These are phyloP conservation scores for Manis pentadactyla DNA, from an alignment of 2,797 vertebrate species.

Conservation along the genomic window DNA sequence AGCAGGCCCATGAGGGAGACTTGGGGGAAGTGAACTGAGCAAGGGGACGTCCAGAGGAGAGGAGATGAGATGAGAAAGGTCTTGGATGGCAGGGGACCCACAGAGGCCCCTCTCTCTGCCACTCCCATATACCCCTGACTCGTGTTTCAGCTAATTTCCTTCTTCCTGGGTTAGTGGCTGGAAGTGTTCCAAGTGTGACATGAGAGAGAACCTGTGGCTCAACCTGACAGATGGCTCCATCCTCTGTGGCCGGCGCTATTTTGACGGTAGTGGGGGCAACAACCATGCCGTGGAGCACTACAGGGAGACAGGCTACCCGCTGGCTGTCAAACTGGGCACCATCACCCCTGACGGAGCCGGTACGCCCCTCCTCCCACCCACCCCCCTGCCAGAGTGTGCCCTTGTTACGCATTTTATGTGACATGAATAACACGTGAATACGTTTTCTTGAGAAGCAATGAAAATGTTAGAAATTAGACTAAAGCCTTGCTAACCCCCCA, in stretches of 20 bases:
- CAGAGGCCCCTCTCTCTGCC: neutral
- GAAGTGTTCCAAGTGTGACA: slow-evolving; percentile 97
- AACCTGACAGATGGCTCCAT: slow-evolving; percentile 98
- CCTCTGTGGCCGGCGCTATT: slow-evolving; percentile 96
- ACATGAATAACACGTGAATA: neutral
- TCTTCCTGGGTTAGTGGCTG: slow-evolving; percentile 90
- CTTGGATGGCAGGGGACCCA: neutral
- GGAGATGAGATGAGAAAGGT: neutral
- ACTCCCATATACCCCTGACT: neutral
- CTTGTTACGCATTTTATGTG: neutral
- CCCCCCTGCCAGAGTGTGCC: neutral
- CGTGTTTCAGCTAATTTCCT: neutral
- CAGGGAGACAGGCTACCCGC: slow-evolving; percentile 94
- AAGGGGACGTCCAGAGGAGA: neutral
- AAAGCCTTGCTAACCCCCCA: neutral
- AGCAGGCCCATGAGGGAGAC: neutral
- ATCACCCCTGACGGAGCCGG: slow-evolving; percentile 98
- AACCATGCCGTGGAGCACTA: slow-evolving; percentile 97
- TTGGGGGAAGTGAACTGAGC: neutral
- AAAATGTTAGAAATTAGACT: neutral
- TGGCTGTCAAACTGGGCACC: slow-evolving; percentile 98
- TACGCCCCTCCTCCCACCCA: slow-evolving; percentile 70
- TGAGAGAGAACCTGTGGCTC: slow-evolving; percentile 98
- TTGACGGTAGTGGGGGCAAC: slow-evolving; percentile 98
- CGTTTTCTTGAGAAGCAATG: neutral